Evolutionary conservation across 2,113 vertebrate genomes (phyloP).

Genomic region (Bostrychus sinensis): DNA sequence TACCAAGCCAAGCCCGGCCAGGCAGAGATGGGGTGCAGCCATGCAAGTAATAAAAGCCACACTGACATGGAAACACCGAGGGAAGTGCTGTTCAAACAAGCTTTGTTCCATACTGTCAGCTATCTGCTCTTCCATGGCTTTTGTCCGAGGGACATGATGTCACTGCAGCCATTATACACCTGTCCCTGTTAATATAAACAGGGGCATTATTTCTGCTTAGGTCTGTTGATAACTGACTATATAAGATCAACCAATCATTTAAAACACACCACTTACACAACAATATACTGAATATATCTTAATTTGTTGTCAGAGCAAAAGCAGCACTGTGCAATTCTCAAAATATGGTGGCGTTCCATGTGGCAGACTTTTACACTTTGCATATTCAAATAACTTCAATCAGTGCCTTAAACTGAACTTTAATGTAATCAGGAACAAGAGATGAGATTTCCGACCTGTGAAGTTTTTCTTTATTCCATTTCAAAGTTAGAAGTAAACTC

Average conservation of each 20-base stretch:
- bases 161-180: conserved; percentile 66
- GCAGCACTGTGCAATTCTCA: background rate
- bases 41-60: conserved; percentile 68
- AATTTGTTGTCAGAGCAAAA: background rate
- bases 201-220: conserved; percentile 28
- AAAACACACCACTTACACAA: background rate
- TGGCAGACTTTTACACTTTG: background rate
- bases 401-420: background rate
- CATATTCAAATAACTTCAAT: background rate
- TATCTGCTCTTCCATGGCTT: conserved; percentile 71
- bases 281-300: no score
- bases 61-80: conserved; percentile 57
- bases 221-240: background rate
- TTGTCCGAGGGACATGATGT: conserved; percentile 72
- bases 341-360: background rate
- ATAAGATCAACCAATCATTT: background rate
- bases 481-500: background rate
- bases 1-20: conserved; percentile 64
- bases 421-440: background rate
- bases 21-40: conserved; percentile 55
- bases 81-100: conserved; percentile 69
- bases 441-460: background rate
- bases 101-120: conserved; percentile 73
- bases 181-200: conserved; percentile 64
- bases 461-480: background rate